Percentiles rank a stretch among this genome's conserved stretches.
Conservation (phyloP, 2,888 invertebrate genomes). For the Tribolium freemani region DNA sequence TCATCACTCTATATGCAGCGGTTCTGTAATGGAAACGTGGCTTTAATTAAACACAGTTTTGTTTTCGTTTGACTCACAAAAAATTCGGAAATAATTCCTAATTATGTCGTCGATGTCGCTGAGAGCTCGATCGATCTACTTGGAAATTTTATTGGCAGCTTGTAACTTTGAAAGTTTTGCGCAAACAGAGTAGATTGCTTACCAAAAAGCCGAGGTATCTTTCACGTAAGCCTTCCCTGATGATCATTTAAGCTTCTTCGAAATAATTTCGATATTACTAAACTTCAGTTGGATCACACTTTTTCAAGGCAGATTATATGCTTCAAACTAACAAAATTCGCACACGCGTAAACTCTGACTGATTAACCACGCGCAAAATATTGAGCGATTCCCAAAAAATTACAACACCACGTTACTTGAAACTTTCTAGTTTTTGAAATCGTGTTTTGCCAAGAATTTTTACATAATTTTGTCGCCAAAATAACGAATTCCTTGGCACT, state of each 20-base stretch:
- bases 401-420: neutral
- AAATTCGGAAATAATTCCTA: neutral
- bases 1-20: neutral
- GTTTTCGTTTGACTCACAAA: neutral
- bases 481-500: neutral
- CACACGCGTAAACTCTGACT: neutral
- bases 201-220: slow-evolving; percentile 35
- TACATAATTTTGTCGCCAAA: neutral
- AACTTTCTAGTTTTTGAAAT: neutral
- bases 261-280: slow-evolving; percentile 29
- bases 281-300: slow-evolving; percentile 9
- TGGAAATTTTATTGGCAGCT: slow-evolving; percentile 35
- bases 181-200: slow-evolving; percentile 37
- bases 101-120: slow-evolving; percentile 24
- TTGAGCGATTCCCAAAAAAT: neutral
- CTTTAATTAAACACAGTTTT: neutral
- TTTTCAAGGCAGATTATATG: slow-evolving; percentile 17
- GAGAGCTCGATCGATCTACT: slow-evolving; percentile 21
- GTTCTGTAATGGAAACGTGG: neutral
- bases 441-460: neutral
- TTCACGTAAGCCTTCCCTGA: slow-evolving; percentile 16
- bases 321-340: neutral
- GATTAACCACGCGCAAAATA: too few relatives aligned
- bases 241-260: slow-evolving; percentile 30
- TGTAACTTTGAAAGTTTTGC: slow-evolving; percentile 29